These are phyloP conservation scores for Dendropsophus ebraccatus DNA, from an alignment of 2,113 vertebrate genomes.

Conservation along the genomic window DNA sequence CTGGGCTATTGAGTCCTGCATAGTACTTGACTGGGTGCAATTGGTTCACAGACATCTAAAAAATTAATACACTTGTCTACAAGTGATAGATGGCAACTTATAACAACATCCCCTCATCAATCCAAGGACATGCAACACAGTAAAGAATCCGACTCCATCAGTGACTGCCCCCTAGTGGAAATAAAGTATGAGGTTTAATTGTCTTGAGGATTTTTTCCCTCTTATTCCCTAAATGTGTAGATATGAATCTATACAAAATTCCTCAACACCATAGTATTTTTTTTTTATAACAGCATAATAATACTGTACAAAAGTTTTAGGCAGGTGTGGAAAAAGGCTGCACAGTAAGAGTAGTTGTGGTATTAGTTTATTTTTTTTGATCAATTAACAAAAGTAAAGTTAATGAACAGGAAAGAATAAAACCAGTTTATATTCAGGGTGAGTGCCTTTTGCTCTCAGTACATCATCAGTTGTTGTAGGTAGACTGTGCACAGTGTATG, in stretches of 20 bases:
- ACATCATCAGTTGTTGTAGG: too few species aligned
- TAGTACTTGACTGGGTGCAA: constrained; percentile 52
- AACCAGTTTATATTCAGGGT: too few species aligned
- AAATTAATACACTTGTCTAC: constrained; percentile 53
- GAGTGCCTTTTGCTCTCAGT: too few species aligned
- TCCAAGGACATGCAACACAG: constrained; percentile 2
- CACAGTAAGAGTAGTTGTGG: too few species aligned
- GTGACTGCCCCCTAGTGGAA: not conserved
- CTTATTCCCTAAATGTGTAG: not conserved
- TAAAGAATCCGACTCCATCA: not conserved
- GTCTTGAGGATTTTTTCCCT: not conserved
- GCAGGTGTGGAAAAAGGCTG: too few species aligned
- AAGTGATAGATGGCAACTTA: constrained; percentile 39
- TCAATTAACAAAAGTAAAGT: too few species aligned
- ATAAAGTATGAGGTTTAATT: not conserved
- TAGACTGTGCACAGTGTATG: too few species aligned
- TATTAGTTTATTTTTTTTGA: too few species aligned
- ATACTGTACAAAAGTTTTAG: too few species aligned
- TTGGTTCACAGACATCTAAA: constrained; percentile 55
- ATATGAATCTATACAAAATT: not conserved
- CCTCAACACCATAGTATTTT: not conserved
- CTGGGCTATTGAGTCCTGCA: constrained; percentile 41
- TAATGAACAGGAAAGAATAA: too few species aligned
- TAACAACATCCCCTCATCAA: constrained; percentile 21
- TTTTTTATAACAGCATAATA: too few species aligned